phyloP scores from a whole-genome alignment of 2,888 invertebrate genomes.

The Agrypnus murinus region DNA sequence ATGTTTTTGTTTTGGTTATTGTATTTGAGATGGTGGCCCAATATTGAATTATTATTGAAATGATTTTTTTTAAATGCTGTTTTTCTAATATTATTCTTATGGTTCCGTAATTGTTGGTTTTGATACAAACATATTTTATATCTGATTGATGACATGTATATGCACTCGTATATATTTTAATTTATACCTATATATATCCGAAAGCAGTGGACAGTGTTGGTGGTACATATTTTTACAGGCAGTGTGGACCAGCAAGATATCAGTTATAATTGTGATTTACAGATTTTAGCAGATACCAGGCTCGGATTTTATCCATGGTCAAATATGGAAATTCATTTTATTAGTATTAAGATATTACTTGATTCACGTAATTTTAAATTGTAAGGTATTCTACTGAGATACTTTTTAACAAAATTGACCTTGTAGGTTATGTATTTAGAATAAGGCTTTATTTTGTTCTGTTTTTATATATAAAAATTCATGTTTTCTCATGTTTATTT shows the following conservation, averaged over 20 bases:
- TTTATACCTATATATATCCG: slow-evolving; percentile 45
- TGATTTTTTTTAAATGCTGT: slow-evolving; percentile 14
- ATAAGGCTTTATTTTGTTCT: slow-evolving; percentile 52
- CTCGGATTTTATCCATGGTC: slow-evolving; percentile 41
- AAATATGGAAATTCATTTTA: slow-evolving; percentile 40
- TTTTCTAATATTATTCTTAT: slow-evolving; percentile 25
- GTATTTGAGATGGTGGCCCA: slow-evolving; percentile 15
- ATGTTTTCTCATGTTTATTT: slow-evolving; percentile 27
- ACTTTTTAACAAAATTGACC: slow-evolving; percentile 34
- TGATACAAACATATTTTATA: slow-evolving; percentile 26
- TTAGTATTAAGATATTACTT: slow-evolving; percentile 48
- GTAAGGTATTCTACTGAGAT: slow-evolving; percentile 42
- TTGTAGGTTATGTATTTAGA: slow-evolving; percentile 45
- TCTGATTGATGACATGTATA: slow-evolving; percentile 22
- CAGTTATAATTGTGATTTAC: slow-evolving; percentile 68
- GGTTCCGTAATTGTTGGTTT: slow-evolving; percentile 26
- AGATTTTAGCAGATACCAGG: slow-evolving; percentile 64
- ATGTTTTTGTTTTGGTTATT: slow-evolving; percentile 8
- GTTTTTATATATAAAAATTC: slow-evolving; percentile 36
- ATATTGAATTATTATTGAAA: slow-evolving; percentile 11
- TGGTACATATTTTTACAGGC: slow-evolving; percentile 59
- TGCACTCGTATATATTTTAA: slow-evolving; percentile 48
- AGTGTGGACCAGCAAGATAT: slow-evolving; percentile 65
- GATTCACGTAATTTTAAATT: slow-evolving; percentile 35
- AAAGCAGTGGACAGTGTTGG: slow-evolving; percentile 61